These are phyloP conservation scores for Drosophila burlai DNA, from an alignment of 1,140 invertebrate species.

Conservation along the genomic window DNA sequence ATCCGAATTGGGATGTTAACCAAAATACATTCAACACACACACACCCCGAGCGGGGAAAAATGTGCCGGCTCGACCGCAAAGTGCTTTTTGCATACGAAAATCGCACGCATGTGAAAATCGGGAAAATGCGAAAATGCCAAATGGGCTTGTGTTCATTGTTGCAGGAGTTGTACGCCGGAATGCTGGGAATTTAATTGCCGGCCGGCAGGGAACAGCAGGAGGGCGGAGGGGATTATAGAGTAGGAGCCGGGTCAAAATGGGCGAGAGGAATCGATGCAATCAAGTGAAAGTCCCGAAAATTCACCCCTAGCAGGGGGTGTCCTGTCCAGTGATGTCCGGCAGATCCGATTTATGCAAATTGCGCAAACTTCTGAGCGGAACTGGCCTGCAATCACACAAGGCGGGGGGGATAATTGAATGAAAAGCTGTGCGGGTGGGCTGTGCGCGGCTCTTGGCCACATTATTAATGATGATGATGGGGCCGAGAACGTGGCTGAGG, in stretches of 20 bases:
- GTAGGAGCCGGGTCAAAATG: constrained; percentile 4
- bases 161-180: constrained; percentile 12
- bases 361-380: constrained; percentile 63
- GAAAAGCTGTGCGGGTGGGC: neutral
- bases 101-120: constrained; percentile 41
- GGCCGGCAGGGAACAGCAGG: neutral
- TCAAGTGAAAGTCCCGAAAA: constrained; percentile 72
- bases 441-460: constrained; percentile 44
- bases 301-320: constrained; percentile 2
- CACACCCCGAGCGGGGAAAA: constrained; percentile 3
- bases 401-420: constrained; percentile 18
- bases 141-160: constrained; percentile 52
- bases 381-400: constrained; percentile 31
- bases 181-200: constrained; percentile 49
- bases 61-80: constrained; percentile 32
- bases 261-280: constrained; percentile 55
- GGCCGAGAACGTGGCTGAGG: constrained; percentile 20
- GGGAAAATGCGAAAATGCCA: constrained; percentile 43
- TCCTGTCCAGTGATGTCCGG: constrained; percentile 4
- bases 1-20: neutral
- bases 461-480: constrained; percentile 74
- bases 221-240: constrained; percentile 2
- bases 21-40: constrained; percentile 38
- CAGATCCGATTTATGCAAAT: constrained; percentile 74
- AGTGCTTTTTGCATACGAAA: constrained; percentile 53